A percentile compares a stretch with the other conserved stretches of the same genome.
Conservation (phyloP, 2,797 vertebrate genomes). For the Emydoidea blandingii region DNA sequence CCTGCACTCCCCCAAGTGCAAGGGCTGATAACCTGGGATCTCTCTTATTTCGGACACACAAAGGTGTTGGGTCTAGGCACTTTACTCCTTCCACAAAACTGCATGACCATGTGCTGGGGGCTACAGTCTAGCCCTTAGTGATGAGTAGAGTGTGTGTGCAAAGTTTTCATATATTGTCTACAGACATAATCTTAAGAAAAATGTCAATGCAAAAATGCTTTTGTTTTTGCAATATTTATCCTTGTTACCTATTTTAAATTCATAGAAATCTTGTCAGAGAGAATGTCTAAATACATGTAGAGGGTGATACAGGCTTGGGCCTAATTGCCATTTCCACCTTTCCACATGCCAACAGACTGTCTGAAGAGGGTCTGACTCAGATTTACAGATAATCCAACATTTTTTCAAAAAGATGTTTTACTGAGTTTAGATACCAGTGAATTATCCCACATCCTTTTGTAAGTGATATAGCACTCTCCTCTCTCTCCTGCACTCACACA, state of each 20-base stretch:
- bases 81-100: not conserved
- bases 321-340: not conserved
- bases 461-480: not conserved
- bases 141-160: rapidly evolving
- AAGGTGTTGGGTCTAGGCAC: not conserved
- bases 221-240: not conserved
- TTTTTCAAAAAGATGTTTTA: not conserved
- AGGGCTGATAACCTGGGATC: not conserved
- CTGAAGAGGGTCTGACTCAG: not conserved
- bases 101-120: not conserved
- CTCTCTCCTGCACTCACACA: not conserved
- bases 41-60: not conserved
- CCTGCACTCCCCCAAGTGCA: not conserved
- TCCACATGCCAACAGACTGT: not conserved
- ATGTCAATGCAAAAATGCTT: not conserved
- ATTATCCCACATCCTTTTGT: not conserved
- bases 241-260: constrained; percentile 1
- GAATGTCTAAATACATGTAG: not conserved
- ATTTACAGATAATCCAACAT: not conserved
- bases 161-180: not conserved
- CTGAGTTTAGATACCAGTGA: not conserved
- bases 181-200: not conserved
- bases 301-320: rapidly evolving
- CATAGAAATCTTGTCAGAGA: not conserved
- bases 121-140: not conserved